phyloP scores from a whole-genome alignment of 2,797 vertebrate species.

The Tragopan temminckii region DNA sequence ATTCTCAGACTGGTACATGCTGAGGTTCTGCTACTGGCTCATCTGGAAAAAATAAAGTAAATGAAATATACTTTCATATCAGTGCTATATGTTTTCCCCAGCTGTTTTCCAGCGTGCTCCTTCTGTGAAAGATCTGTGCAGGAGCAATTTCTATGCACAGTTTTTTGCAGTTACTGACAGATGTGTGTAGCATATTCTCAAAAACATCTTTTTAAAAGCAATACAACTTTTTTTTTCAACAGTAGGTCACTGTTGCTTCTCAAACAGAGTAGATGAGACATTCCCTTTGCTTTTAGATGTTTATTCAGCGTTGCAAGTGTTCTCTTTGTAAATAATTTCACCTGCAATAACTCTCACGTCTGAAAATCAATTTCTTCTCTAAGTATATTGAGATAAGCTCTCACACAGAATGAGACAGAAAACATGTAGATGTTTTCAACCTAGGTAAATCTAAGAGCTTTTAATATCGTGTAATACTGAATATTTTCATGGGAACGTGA shows the following conservation, averaged over 20 bases:
- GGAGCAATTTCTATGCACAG: not conserved
- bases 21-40: conserved; percentile 67
- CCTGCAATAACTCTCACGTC: not conserved
- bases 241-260: not conserved
- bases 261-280: not conserved
- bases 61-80: conserved; percentile 54
- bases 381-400: not conserved
- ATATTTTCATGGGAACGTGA: not conserved
- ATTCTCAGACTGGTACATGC: conserved; percentile 65
- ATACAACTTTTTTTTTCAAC: not conserved
- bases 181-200: not conserved
- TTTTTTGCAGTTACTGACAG: not conserved
- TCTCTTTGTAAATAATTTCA: not conserved
- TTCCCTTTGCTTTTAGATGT: not conserved
- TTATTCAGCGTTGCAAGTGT: not conserved
- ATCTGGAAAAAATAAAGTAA: conserved; percentile 72
- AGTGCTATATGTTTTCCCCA: conserved; percentile 26
- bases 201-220: not conserved
- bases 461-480: not conserved
- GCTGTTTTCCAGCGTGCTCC: conserved; percentile 48
- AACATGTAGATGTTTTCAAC: not conserved
- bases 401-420: not conserved
- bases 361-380: not conserved
- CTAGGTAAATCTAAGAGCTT: not conserved
- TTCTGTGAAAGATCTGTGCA: not conserved